Evolutionary conservation across 2,888 invertebrate genomes (phyloP).

Genomic region (Plagiodera versicolora): DNA sequence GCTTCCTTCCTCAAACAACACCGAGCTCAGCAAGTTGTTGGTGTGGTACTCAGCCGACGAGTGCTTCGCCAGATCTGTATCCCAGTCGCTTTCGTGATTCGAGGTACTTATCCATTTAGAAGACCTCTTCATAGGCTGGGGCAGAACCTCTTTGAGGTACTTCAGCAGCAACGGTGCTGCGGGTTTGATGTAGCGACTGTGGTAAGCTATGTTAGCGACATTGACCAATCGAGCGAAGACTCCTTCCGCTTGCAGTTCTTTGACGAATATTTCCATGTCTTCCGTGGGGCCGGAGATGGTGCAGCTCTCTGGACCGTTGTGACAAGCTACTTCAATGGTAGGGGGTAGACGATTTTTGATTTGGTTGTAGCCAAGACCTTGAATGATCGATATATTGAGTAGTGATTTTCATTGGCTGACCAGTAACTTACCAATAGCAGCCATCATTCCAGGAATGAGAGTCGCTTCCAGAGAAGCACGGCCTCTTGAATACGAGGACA

Average conservation of each 20-base stretch:
- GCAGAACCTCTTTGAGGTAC: constrained; percentile 55
- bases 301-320: constrained; percentile 75
- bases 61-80: constrained; percentile 57
- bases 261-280: constrained; percentile 63
- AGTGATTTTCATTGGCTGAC: neutral
- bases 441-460: constrained; percentile 81
- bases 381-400: neutral
- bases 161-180: constrained; percentile 54
- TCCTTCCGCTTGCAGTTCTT: constrained; percentile 63
- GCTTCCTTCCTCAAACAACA: constrained; percentile 81
- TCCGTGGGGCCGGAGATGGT: constrained; percentile 77
- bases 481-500: constrained; percentile 83
- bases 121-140: constrained; percentile 54
- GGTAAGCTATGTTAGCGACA: constrained; percentile 87
- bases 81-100: constrained; percentile 64
- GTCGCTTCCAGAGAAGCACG: constrained; percentile 71
- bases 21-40: constrained; percentile 68
- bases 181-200: constrained; percentile 75
- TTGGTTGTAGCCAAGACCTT: constrained; percentile 55
- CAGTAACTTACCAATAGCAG: constrained; percentile 77
- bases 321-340: constrained; percentile 75
- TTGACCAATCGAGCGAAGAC: constrained; percentile 83
- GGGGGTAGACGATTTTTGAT: constrained; percentile 67
- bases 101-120: constrained; percentile 69
- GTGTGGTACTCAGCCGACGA: constrained; percentile 70